A percentile compares a stretch with the other conserved stretches of the same genome.
Evolutionary conservation across 2,113 vertebrate genomes (phyloP).

Genomic region (Anguilla rostrata): DNA sequence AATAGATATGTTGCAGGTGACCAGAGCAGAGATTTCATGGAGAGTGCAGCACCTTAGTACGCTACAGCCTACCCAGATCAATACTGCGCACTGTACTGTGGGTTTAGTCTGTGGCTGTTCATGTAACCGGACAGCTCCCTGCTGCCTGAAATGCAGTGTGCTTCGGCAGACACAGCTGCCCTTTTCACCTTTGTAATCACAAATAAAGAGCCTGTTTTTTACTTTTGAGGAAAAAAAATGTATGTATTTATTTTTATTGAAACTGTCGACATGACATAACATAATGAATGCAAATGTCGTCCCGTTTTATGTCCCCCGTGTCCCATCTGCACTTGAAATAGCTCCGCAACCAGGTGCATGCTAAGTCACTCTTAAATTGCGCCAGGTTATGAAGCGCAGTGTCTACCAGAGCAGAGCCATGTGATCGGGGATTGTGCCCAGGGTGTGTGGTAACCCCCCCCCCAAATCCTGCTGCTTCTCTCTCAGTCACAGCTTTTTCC

Average conservation of each 20-base stretch:
- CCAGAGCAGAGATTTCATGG: neutral
- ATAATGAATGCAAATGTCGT: too few species aligned
- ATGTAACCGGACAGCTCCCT: neutral
- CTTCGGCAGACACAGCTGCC: too few species aligned
- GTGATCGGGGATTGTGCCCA: too few species aligned
- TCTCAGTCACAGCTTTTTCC: neutral
- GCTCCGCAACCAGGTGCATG: too few species aligned
- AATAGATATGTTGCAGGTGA: neutral
- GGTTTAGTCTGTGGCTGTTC: neutral
- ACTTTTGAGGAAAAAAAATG: neutral
- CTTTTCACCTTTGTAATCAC: neutral
- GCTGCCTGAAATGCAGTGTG: neutral
- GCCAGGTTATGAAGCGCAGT: too few species aligned
- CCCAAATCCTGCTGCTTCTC: neutral
- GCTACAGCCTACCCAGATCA: neutral
- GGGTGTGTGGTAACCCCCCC: too few species aligned
- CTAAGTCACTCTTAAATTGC: too few species aligned
- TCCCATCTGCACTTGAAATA: too few species aligned
- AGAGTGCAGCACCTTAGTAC: neutral
- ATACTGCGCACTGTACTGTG: neutral
- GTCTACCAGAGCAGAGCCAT: too few species aligned
- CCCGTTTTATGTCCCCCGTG: too few species aligned
- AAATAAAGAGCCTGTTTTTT: neutral
- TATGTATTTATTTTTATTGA: too few species aligned
- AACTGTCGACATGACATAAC: too few species aligned